phyloP scores from a whole-genome alignment of 2,113 vertebrate species.

The Aleadryas rufinucha region DNA sequence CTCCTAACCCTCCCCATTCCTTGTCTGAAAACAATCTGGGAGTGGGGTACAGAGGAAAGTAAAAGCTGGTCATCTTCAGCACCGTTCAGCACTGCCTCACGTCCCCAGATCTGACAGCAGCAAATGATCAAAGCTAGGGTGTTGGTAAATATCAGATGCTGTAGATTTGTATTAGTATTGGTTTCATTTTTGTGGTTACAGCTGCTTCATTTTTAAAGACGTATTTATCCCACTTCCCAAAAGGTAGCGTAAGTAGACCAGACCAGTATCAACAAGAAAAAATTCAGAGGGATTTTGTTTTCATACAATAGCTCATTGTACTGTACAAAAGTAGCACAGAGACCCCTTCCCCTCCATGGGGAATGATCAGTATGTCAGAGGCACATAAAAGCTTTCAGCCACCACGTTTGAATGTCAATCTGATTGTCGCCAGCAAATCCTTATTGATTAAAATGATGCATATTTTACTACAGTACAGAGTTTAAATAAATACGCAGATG shows the following conservation, averaged over 20 bases:
- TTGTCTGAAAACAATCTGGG: background rate
- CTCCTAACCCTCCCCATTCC: constrained; percentile 1
- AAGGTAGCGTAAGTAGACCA: constrained; percentile 64
- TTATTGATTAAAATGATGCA: constrained; percentile 70
- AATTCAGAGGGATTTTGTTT: constrained; percentile 51
- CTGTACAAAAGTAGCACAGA: constrained; percentile 43
- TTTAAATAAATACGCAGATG: constrained; percentile 78
- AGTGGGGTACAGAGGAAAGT: constrained; percentile 27
- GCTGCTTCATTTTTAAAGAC: constrained; percentile 58
- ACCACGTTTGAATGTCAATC: constrained; percentile 61
- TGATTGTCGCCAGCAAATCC: constrained; percentile 68
- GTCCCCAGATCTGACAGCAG: background rate
- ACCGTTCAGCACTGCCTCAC: background rate
- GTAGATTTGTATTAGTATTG: constrained; percentile 43
- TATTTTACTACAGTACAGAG: constrained; percentile 82
- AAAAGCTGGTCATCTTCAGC: constrained; percentile 23
- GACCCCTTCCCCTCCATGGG: constrained; percentile 12
- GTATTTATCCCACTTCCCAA: constrained; percentile 33
- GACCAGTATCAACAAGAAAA: constrained; percentile 44
- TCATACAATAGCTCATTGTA: constrained; percentile 38
- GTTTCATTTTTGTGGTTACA: constrained; percentile 61
- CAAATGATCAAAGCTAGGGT: constrained; percentile 32
- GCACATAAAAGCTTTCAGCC: constrained; percentile 56
- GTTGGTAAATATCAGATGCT: constrained; percentile 42
- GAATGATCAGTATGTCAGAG: constrained; percentile 33